These are phyloP conservation scores for Amphibalanus amphitrite DNA, from an alignment of 1,140 invertebrate species.

Conservation along the genomic window DNA sequence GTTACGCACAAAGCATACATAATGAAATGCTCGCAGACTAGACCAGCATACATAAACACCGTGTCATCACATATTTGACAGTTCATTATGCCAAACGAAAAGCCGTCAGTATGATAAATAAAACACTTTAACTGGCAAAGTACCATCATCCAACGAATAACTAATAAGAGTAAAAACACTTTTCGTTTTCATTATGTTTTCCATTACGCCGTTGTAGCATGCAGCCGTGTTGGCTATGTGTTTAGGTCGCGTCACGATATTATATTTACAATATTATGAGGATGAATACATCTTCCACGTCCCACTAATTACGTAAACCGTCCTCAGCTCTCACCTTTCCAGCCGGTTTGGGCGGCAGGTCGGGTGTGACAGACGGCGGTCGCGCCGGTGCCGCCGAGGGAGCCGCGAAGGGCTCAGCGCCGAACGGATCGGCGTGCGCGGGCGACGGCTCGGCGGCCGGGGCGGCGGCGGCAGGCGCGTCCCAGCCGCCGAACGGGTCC, in stretches of 20 bases:
- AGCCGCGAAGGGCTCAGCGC: not conserved
- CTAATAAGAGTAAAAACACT: not conserved
- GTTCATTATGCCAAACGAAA: not conserved
- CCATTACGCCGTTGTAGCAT: too few relatives aligned
- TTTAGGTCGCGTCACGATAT: too few relatives aligned
- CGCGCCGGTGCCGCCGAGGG: too few relatives aligned
- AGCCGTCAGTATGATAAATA: not conserved
- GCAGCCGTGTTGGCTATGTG: too few relatives aligned
- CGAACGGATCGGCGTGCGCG: not conserved
- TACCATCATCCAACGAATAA: not conserved
- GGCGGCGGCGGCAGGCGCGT: not conserved
- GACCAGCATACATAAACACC: not conserved
- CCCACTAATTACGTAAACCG: too few relatives aligned
- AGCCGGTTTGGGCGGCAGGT: too few relatives aligned
- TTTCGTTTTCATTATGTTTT: not conserved
- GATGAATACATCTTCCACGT: too few relatives aligned
- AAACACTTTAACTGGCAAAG: not conserved
- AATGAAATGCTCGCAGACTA: not conserved
- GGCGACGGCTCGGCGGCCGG: not conserved
- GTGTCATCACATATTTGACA: not conserved
- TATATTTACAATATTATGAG: too few relatives aligned
- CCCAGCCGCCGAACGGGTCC: not conserved
- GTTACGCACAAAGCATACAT: not conserved
- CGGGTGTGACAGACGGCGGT: not conserved
- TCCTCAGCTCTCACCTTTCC: too few relatives aligned